A percentile compares a stretch with the other conserved stretches of the same genome.
phyloP scores from a whole-genome alignment of 2,113 vertebrate species.

The Onychostruthus taczanowskii region DNA sequence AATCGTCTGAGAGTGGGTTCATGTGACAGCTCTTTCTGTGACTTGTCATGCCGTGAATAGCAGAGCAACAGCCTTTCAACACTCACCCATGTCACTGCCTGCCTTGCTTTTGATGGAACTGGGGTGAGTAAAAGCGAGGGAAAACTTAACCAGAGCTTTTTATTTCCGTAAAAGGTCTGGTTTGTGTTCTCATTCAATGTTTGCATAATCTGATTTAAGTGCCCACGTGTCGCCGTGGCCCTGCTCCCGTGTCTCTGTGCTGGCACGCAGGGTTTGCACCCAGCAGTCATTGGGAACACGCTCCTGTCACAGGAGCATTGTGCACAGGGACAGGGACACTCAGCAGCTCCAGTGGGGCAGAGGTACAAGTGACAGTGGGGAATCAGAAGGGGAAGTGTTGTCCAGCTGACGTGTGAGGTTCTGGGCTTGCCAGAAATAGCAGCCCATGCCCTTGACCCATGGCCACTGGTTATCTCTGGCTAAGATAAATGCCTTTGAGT shows the following conservation, averaged over 20 bases:
- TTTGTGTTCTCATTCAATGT: background rate
- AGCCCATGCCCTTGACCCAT: background rate
- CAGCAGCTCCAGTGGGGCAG: background rate
- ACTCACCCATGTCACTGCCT: slow-evolving; percentile 11
- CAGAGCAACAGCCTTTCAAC: slow-evolving; percentile 53
- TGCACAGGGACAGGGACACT: background rate
- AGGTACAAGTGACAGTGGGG: background rate
- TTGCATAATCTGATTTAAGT: background rate
- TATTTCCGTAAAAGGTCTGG: background rate
- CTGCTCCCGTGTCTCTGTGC: background rate
- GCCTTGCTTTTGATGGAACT: slow-evolving; percentile 14
- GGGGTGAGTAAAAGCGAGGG: background rate
- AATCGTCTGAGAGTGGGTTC: background rate
- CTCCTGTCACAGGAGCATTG: background rate
- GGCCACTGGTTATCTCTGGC: slow-evolving; percentile 18
- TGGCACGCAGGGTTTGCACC: background rate
- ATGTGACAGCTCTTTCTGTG: slow-evolving; percentile 34
- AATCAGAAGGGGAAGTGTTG: background rate
- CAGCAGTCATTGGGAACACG: background rate
- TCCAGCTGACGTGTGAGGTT: background rate
- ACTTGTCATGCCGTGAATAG: slow-evolving; percentile 37
- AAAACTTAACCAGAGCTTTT: background rate
- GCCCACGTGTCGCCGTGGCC: background rate
- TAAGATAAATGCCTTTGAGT: background rate
- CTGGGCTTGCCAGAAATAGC: slow-evolving; percentile 15